Percentiles rank a stretch among this genome's conserved stretches.
These are phyloP conservation scores for Falco cherrug DNA, from an alignment of 2,797 vertebrate species.

Conservation along the genomic window DNA sequence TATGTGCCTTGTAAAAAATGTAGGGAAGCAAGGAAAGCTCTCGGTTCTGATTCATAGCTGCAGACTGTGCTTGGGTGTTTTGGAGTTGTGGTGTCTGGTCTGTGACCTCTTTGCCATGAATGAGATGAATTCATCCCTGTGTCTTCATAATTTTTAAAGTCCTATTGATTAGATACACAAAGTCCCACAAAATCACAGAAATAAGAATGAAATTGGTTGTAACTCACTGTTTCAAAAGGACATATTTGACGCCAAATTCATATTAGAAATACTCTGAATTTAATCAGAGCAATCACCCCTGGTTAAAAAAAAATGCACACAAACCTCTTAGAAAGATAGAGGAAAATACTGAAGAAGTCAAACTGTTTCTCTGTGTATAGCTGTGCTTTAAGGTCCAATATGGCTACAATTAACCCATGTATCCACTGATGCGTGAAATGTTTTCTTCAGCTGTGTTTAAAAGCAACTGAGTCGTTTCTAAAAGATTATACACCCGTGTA, in stretches of 20 bases:
- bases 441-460: background rate
- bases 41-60: background rate
- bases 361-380: background rate
- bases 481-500: background rate
- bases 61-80: fast-evolving
- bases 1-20: background rate
- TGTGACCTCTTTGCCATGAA: background rate
- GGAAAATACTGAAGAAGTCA: background rate
- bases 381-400: background rate
- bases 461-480: background rate
- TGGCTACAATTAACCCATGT: background rate
- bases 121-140: background rate
- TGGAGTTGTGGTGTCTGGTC: background rate
- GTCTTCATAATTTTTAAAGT: background rate
- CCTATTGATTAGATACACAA: background rate
- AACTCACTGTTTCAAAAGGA: background rate
- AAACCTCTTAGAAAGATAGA: background rate
- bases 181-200: background rate
- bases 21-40: background rate
- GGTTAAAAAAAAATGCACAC: background rate
- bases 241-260: background rate
- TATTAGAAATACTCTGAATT: background rate
- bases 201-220: background rate
- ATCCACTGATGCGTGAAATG: background rate
- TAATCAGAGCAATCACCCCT: background rate